Percentiles rank a stretch among this genome's conserved stretches.
Conservation (phyloP, 2,797 vertebrate genomes). For the Fringilla coelebs region DNA sequence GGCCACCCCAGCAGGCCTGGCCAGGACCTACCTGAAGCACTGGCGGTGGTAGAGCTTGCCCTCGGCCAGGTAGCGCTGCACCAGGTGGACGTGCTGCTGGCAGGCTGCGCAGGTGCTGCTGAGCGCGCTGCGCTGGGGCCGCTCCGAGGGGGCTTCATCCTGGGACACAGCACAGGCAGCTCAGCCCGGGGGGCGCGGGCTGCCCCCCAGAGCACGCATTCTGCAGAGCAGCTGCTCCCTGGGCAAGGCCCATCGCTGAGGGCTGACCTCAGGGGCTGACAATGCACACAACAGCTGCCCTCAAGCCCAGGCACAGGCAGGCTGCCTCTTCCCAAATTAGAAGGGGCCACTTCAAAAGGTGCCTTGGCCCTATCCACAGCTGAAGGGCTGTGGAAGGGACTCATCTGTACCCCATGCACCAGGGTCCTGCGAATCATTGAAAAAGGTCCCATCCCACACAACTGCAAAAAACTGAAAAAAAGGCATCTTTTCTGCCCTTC, state of each 20-base stretch:
- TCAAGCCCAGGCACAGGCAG: not conserved
- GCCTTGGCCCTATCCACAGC: not conserved
- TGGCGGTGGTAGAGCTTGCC: conserved; percentile 95
- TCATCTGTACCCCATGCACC: not conserved
- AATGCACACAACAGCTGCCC: not conserved
- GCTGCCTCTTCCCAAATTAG: conserved; percentile 17
- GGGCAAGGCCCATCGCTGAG: fast-evolving
- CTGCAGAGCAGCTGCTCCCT: not conserved
- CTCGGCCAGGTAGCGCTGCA: conserved; percentile 91
- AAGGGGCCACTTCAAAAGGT: not conserved
- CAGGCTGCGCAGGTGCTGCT: conserved; percentile 87
- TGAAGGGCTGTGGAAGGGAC: not conserved
- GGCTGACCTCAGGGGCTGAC: not conserved
- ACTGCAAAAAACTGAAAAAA: not conserved
- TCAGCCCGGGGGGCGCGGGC: not conserved
- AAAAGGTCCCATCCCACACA: not conserved
- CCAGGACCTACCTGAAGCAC: conserved; percentile 88
- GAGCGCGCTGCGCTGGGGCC: not conserved
- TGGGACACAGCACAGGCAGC: not conserved
- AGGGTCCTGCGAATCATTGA: not conserved
- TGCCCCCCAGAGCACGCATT: not conserved
- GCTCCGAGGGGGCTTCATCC: not conserved
- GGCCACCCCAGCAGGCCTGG: fast-evolving
- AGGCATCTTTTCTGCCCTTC: not conserved
- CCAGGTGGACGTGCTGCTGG: conserved; percentile 92